Conservation (phyloP, 2,113 vertebrate genomes). For the Seriola quinqueradiata region DNA sequence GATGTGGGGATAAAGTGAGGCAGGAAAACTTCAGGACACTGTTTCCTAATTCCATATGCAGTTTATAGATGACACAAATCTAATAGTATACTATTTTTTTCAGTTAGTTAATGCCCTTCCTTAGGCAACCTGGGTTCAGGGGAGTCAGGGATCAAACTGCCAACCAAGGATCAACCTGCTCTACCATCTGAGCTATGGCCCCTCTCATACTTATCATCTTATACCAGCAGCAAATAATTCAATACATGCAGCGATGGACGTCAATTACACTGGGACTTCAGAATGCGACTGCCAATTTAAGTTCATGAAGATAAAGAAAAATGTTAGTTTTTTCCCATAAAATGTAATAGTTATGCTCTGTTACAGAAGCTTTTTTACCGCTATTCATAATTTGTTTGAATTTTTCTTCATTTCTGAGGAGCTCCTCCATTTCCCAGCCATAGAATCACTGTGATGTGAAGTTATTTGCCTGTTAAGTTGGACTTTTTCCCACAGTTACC, state of each 20-base stretch:
- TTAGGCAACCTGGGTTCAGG: no score
- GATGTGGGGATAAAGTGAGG: no score
- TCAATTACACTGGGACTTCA: not conserved
- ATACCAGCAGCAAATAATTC: not conserved
- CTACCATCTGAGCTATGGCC: no score
- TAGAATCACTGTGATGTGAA: not conserved
- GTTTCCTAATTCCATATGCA: no score
- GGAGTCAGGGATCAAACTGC: no score
- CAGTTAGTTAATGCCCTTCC: no score
- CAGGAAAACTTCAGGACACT: no score
- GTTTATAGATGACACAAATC: not conserved
- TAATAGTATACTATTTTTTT: no score
- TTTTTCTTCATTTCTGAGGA: slow-evolving; percentile 8
- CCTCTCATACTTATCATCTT: no score
- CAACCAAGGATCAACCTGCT: no score
- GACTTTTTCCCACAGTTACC: not conserved
- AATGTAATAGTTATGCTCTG: not conserved
- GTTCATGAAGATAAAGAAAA: not conserved
- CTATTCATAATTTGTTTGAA: not conserved
- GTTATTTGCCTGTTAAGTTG: not conserved
- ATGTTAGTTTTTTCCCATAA: not conserved
- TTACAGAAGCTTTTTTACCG: not conserved
- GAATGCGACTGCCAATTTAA: not conserved
- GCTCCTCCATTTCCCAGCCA: not conserved
- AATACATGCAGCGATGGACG: not conserved